Evolutionary conservation across 1,140 invertebrate species (phyloP).

Genomic region (Myzus persicae): DNA sequence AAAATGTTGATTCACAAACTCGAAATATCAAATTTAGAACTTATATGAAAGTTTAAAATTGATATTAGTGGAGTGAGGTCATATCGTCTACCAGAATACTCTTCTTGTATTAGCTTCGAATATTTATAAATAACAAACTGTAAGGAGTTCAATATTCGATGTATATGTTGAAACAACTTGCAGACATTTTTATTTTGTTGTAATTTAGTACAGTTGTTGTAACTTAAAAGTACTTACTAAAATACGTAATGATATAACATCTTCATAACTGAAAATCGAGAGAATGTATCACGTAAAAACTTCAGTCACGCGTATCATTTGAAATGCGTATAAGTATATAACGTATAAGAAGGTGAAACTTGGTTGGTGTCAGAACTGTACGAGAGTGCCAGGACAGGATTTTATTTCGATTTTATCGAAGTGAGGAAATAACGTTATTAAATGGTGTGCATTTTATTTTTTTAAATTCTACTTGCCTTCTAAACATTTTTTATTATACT

Average conservation of each 20-base stretch:
- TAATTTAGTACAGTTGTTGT: neutral
- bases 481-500: slow-evolving; percentile 19
- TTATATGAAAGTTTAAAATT: neutral
- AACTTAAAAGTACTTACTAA: neutral
- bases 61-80: neutral
- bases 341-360: neutral
- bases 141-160: neutral
- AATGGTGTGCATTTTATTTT: neutral
- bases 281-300: neutral
- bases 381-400: neutral
- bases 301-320: neutral
- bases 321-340: neutral
- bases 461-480: neutral
- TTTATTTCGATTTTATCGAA: slow-evolving; percentile 50
- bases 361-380: neutral
- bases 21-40: neutral
- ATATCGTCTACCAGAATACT: neutral
- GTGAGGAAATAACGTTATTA: neutral
- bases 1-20: neutral
- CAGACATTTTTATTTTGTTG: neutral
- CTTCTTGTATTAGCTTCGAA: neutral
- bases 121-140: neutral
- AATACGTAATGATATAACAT: neutral
- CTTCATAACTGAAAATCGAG: neutral
- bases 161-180: neutral